A percentile compares a stretch with the other conserved stretches of the same genome.
Conservation (phyloP, 2,113 vertebrate species). For the Nothobranchius furzeri region DNA sequence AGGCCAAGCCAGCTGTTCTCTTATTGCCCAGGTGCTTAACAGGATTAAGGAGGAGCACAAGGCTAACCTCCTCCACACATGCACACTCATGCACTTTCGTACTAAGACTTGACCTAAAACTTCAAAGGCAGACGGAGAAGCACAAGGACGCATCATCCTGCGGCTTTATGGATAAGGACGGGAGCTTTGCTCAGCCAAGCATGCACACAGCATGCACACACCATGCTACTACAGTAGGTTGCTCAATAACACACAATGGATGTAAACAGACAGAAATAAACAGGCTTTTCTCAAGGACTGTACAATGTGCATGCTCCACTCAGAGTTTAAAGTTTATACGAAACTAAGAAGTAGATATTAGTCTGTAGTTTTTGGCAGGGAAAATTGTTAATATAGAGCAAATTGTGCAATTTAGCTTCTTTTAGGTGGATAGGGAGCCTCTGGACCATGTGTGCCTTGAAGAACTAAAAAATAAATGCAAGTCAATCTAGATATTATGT, state of each 20-base stretch:
- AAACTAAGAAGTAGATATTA: too few relatives aligned
- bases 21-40: constrained; percentile 70
- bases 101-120: constrained; percentile 42
- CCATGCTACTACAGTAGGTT: constrained; percentile 3
- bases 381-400: too few relatives aligned
- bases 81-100: constrained; percentile 13
- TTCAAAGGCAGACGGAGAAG: constrained; percentile 43
- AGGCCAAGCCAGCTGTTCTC: constrained; percentile 77
- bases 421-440: too few relatives aligned
- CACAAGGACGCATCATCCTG: constrained; percentile 48
- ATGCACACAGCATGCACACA: constrained; percentile 16
- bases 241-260: background rate
- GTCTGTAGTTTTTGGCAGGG: too few relatives aligned
- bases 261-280: constrained; percentile 9
- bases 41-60: constrained; percentile 57
- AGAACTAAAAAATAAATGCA: too few relatives aligned
- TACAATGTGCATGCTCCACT: background rate
- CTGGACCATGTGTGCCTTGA: too few relatives aligned
- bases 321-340: too few relatives aligned
- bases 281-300: too few relatives aligned
- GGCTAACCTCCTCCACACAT: constrained; percentile 36
- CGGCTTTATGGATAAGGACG: constrained; percentile 22
- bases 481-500: too few relatives aligned
- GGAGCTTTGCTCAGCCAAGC: constrained; percentile 25
- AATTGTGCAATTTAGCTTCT: too few relatives aligned